These are phyloP conservation scores for Caenorhabditis briggsae DNA, from an alignment of 1,140 invertebrate genomes.

Conservation along the genomic window DNA sequence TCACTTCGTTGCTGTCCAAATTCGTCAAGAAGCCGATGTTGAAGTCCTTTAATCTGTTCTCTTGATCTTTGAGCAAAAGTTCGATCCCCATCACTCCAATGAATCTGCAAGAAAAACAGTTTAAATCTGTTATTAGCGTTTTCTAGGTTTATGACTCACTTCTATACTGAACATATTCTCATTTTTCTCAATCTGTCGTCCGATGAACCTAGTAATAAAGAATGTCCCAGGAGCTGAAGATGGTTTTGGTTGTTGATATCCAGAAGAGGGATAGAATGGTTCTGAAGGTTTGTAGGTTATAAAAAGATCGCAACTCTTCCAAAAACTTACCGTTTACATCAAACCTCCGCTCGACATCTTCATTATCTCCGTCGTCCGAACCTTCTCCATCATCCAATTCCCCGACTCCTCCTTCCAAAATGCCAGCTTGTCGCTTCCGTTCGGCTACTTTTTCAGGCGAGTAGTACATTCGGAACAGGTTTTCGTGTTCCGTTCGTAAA, in stretches of 20 bases:
- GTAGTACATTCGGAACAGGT: neutral
- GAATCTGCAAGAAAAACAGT: constrained; percentile 22
- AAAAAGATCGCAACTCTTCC: too few relatives aligned
- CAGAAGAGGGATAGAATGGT: too few relatives aligned
- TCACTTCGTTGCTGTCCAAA: constrained; percentile 60
- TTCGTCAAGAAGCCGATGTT: constrained; percentile 54
- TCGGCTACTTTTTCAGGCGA: neutral
- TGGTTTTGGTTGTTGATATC: neutral
- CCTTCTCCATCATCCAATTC: neutral
- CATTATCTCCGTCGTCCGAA: neutral
- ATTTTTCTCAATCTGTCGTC: constrained; percentile 29
- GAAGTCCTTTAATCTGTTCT: constrained; percentile 19
- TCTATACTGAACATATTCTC: constrained; percentile 11
- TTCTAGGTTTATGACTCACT: neutral
- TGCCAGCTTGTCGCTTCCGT: neutral
- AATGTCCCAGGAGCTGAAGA: neutral
- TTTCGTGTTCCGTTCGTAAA: constrained; percentile 1
- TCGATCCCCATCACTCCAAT: constrained; percentile 55
- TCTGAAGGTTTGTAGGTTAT: too few relatives aligned
- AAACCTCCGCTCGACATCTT: neutral
- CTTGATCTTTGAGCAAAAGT: constrained; percentile 46
- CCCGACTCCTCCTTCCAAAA: neutral
- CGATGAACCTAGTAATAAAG: constrained; percentile 23
- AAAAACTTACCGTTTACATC: neutral
- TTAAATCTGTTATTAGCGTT: too few relatives aligned